Base-by-base conservation (phyloP, 1,140 invertebrate genomes). In the Melanaphis sacchari region DNA sequence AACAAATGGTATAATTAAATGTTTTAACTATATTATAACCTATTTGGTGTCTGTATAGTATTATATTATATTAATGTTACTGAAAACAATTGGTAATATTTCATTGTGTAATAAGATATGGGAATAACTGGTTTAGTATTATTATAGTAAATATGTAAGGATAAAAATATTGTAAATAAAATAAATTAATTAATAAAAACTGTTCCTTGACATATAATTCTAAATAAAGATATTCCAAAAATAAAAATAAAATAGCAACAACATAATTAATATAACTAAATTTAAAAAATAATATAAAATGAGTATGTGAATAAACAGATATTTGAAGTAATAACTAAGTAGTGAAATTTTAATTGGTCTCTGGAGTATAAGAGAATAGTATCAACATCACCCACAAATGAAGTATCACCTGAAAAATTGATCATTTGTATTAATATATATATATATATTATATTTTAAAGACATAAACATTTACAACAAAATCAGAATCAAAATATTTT, bases 381-480 rank as follows among this genome's bases (percentile, higher is more conserved):
- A 97, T 96, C 84, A 97, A 95, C 90, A 97, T 95, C 59, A 97
- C 97, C 97, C 97, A 97, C 40, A 97, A 95, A 95, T 97, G 97
- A 41, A 97, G 95, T 82, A 97, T 94, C 81, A 96, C 96, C 97
- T 97, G 94, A 92, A 95, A 95, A 94, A 40, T 36, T 36, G n/a
- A 31, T 66, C 9, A 82, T 1, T 94, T 94, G 88, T 94, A 93
- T 93, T 93, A 91, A 81, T 93, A 82, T 36, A 31, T 59, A 3
- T 59, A 52, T 11, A 11, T 22, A n/a, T 31, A 41, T 40, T 38
- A 26, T 38, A 41, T 41, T 38, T 87, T 46, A 46, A 18, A 46
- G 36, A 21, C 81, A 76, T 76, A 21, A 49, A n/a, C n/a, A 76
- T 18, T 66, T 31, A 59, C 24, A 31, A 59, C 26, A 59, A 31